Percentiles rank a stretch among this genome's conserved stretches.
phyloP scores from a whole-genome alignment of 2,113 vertebrate species.

The Spheniscus mendiculus region DNA sequence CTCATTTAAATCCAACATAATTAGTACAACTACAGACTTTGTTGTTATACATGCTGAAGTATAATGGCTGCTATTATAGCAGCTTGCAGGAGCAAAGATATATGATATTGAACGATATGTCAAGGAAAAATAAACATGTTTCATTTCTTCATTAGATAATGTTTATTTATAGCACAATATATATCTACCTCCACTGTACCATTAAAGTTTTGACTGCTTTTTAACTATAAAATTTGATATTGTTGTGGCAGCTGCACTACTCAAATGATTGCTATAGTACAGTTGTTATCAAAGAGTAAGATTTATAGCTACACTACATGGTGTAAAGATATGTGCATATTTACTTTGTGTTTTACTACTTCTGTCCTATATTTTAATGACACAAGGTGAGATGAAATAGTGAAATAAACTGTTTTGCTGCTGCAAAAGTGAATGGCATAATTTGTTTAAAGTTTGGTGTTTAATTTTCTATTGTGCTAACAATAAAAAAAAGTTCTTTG shows the following conservation, averaged over 20 bases:
- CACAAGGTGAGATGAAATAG: constrained; percentile 78
- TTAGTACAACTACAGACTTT: constrained; percentile 68
- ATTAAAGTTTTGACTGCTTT: constrained; percentile 83
- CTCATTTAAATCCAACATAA: constrained; percentile 61
- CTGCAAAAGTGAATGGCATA: not conserved
- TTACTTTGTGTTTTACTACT: constrained; percentile 80
- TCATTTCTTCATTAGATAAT: constrained; percentile 82
- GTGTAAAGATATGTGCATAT: constrained; percentile 79
- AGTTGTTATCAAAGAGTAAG: constrained; percentile 79
- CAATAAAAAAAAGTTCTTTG: not conserved
- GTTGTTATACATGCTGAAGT: constrained; percentile 58
- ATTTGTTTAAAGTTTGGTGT: constrained; percentile 30
- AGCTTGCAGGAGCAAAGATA: constrained; percentile 66
- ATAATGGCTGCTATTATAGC: constrained; percentile 74
- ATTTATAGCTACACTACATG: constrained; percentile 75
- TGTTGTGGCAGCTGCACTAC: constrained; percentile 80
- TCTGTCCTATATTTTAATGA: constrained; percentile 77
- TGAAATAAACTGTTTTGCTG: constrained; percentile 62
- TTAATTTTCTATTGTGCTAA: constrained; percentile 26
- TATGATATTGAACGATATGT: constrained; percentile 66
- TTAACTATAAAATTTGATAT: constrained; percentile 84
- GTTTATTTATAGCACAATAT: constrained; percentile 80
- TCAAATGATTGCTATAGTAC: constrained; percentile 76
- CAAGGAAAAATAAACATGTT: constrained; percentile 75
- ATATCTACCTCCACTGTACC: constrained; percentile 77